A percentile compares a stretch with the other conserved stretches of the same genome.
Evolutionary conservation across 35 echinoderm and acorn worm genomes (phyloP).

Genomic region (Amphiura filiformis): DNA sequence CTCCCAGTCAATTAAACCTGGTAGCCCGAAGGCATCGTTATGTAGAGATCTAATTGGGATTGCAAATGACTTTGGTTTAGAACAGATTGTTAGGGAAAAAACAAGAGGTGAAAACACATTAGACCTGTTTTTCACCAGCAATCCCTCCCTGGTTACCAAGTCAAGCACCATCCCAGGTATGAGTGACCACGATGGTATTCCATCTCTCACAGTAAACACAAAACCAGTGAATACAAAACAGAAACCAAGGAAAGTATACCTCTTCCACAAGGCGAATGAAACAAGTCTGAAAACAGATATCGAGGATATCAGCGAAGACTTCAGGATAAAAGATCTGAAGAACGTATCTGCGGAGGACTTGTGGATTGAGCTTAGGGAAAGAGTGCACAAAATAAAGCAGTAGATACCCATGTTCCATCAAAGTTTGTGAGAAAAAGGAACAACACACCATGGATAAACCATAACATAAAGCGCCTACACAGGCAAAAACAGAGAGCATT

Average conservation of each 20-base stretch:
- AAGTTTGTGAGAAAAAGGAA: conserved; percentile 9
- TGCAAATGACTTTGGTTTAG: conserved; percentile 24
- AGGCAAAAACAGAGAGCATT: neutral
- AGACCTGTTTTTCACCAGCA: no score
- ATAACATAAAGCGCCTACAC: neutral
- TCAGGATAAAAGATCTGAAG: no score
- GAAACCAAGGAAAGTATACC: conserved; percentile 9
- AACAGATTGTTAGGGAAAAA: neutral
- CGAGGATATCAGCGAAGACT: neutral
- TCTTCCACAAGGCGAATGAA: neutral
- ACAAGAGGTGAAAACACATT: neutral
- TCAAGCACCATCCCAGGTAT: neutral
- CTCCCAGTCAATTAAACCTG: neutral
- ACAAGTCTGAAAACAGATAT: neutral
- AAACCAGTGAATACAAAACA: no score
- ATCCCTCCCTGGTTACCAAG: conserved; percentile 7
- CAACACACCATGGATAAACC: neutral
- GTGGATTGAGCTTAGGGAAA: conserved; percentile 24
- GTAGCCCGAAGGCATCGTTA: neutral
- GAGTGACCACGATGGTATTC: conserved; percentile 39
- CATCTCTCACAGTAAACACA: no score
- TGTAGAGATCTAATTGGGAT: conserved; percentile 27
- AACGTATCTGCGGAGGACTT: neutral
- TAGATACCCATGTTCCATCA: conserved; percentile 16
- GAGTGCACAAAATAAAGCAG: neutral